Conservation (phyloP, 2,113 vertebrate genomes). For the Orcinus orca region DNA sequence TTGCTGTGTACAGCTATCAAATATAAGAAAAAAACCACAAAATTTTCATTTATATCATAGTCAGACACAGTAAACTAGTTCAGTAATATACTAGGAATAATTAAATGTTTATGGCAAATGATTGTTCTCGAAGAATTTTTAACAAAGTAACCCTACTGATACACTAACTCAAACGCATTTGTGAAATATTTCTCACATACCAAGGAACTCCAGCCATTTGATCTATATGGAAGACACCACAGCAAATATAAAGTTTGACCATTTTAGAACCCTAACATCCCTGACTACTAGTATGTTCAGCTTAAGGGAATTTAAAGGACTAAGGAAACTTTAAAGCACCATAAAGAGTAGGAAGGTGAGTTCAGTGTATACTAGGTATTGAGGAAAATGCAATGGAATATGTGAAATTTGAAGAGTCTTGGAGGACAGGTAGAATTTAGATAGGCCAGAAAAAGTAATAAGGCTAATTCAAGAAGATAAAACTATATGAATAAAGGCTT, state of each 20-base stretch:
- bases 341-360: not conserved
- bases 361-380: not conserved
- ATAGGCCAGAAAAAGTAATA: not conserved
- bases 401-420: not conserved
- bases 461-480: not conserved
- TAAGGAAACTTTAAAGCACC: not conserved
- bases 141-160: not conserved
- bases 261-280: not conserved
- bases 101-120: slow-evolving; percentile 47
- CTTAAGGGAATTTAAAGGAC: not conserved
- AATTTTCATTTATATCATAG: slow-evolving; percentile 22
- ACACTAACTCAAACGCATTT: not conserved
- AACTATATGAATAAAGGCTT: not conserved
- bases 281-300: not conserved
- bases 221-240: not conserved
- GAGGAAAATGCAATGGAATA: not conserved
- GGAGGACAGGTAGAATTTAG: not conserved
- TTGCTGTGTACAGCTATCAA: not conserved
- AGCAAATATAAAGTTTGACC: not conserved
- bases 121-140: not conserved
- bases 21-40: not conserved
- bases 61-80: slow-evolving; percentile 12
- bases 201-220: not conserved
- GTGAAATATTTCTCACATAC: slow-evolving; percentile 12
- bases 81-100: not conserved